These are phyloP conservation scores for Apamea sordens DNA, from an alignment of 2,888 invertebrate genomes.

Conservation along the genomic window DNA sequence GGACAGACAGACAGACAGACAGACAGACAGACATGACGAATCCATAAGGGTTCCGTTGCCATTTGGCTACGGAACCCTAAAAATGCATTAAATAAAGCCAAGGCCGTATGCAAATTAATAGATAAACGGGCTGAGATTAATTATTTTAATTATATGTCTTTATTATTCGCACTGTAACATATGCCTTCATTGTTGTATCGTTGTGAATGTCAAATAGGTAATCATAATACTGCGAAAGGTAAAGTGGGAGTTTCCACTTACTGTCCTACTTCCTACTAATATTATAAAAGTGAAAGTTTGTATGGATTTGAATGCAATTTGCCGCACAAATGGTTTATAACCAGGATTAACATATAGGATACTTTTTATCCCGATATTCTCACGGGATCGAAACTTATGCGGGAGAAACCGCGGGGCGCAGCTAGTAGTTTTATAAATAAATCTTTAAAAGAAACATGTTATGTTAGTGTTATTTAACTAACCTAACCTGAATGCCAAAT, in stretches of 20 bases:
- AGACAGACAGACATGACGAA: no score
- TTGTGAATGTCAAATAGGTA: conserved; percentile 25
- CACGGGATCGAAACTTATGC: no score
- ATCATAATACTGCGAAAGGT: background rate
- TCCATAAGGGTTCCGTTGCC: no score
- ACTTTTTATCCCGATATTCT: no score
- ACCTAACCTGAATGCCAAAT: background rate
- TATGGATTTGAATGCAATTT: no score
- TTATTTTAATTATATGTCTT: conserved; percentile 34
- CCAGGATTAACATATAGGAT: no score
- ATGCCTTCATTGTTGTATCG: conserved; percentile 1
- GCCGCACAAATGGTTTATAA: no score
- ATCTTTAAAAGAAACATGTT: background rate
- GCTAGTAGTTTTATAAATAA: background rate
- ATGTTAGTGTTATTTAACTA: background rate
- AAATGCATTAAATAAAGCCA: conserved; percentile 53
- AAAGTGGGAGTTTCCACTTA: conserved; percentile 13
- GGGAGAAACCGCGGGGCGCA: no score
- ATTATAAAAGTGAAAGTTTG: no score
- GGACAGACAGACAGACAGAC: no score
- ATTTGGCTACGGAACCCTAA: no score
- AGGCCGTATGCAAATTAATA: conserved; percentile 49
- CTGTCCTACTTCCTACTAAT: no score
- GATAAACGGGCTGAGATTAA: conserved; percentile 37
- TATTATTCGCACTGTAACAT: conserved; percentile 26